Evolutionary conservation across 2,113 vertebrate species (phyloP).

Genomic region (Amphilophus citrinellus): DNA sequence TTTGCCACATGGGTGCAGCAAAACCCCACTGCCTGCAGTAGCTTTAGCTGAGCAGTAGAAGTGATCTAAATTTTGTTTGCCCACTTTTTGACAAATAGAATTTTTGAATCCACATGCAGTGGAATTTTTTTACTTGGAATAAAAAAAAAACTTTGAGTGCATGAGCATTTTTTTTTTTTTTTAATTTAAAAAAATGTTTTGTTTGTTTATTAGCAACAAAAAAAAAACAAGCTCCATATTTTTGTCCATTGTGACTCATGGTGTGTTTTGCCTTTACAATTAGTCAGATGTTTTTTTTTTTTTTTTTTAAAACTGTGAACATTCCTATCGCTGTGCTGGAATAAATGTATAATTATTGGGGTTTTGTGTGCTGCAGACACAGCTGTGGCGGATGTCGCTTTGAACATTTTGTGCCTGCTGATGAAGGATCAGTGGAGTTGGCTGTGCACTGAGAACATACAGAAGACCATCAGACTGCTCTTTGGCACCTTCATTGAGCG

Average conservation of each 20-base stretch:
- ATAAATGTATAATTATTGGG: neutral
- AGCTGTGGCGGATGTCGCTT: slow-evolving; percentile 87
- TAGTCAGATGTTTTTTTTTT: neutral
- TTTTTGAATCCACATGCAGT: neutral
- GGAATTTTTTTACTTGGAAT: neutral
- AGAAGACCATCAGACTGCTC: slow-evolving; percentile 87
- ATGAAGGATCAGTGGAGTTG: slow-evolving; percentile 93
- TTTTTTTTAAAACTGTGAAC: neutral
- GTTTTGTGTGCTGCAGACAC: slow-evolving; percentile 80
- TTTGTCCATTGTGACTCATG: neutral
- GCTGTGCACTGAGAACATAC: slow-evolving; percentile 91
- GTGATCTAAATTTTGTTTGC: too few relatives aligned
- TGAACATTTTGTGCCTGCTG: slow-evolving; percentile 89
- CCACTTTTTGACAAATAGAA: neutral
- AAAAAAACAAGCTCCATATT: neutral
- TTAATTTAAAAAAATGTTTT: accelerated
- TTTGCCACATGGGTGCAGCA: slow-evolving; percentile 51
- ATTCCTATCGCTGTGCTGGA: neutral
- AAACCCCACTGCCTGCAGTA: neutral
- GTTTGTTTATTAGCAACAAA: neutral
- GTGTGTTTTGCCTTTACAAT: slow-evolving; percentile 27
- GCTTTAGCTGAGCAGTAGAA: neutral
- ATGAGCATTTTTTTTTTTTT: neutral
- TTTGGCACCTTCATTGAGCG: slow-evolving; percentile 93
- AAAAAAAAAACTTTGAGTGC: neutral